Conservation (phyloP, 64 coral and sea anemone species). For the Astreopora myriophthalma region DNA sequence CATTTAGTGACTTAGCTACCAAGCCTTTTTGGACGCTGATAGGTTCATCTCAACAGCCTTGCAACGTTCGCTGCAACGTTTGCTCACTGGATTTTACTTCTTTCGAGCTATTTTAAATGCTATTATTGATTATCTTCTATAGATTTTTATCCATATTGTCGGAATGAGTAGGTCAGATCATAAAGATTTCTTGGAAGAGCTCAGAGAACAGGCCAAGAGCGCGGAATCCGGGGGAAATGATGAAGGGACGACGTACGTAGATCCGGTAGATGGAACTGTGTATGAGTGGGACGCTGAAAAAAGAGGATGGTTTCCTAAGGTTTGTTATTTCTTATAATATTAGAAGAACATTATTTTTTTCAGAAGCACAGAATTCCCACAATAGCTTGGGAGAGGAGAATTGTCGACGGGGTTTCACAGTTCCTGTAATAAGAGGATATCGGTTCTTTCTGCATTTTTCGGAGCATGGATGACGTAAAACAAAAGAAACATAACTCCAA, state of each 20-base stretch:
- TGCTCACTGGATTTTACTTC: too few relatives aligned
- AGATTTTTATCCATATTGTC: neutral
- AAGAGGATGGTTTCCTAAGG: constrained; percentile 86
- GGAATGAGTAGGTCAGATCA: constrained; percentile 9
- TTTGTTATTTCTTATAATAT: neutral
- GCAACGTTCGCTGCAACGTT: neutral
- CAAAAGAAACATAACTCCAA: too few relatives aligned
- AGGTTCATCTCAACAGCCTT: neutral
- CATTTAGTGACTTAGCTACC: constrained; percentile 14
- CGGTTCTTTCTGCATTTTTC: too few relatives aligned
- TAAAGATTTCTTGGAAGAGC: constrained; percentile 59
- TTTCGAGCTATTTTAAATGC: too few relatives aligned
- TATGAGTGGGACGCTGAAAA: constrained; percentile 80
- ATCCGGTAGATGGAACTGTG: constrained; percentile 66
- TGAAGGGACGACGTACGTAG: constrained; percentile 12
- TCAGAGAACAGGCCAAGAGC: constrained; percentile 40
- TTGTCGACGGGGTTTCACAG: too few relatives aligned
- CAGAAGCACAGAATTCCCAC: too few relatives aligned
- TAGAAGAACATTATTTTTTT: too few relatives aligned
- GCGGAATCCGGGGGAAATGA: neutral
- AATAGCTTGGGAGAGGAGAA: too few relatives aligned
- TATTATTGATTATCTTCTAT: too few relatives aligned
- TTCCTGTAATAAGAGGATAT: too few relatives aligned
- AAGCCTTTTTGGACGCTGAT: neutral
- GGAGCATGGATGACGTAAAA: too few relatives aligned